Evolutionary conservation across 2,113 vertebrate genomes (phyloP).

Genomic region (Rhinoptilus africanus): DNA sequence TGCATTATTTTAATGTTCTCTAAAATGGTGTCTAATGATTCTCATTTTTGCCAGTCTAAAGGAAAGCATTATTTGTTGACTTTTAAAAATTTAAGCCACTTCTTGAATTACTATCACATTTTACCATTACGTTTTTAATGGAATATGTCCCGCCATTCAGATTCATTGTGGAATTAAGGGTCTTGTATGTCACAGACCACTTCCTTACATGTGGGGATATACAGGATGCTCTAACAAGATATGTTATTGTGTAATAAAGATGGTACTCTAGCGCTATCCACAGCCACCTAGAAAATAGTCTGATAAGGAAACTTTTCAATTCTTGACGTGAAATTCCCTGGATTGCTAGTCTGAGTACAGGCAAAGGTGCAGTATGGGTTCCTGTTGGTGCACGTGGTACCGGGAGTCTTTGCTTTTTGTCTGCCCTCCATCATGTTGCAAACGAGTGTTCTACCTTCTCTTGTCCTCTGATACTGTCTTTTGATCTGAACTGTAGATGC

Average conservation of each 20-base stretch:
- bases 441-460: not conserved
- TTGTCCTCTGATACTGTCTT: not conserved
- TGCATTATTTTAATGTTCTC: slow-evolving; percentile 38
- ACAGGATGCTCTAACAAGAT: not conserved
- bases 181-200: not conserved
- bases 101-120: not conserved
- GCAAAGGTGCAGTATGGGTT: not conserved
- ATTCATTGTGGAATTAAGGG: not conserved
- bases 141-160: not conserved
- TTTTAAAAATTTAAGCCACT: not conserved
- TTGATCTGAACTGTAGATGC: not conserved
- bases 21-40: not conserved
- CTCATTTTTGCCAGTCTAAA: not conserved
- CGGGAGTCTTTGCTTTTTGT: not conserved
- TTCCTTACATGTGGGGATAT: not conserved
- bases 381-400: not conserved
- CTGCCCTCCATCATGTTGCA: not conserved
- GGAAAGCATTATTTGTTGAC: not conserved
- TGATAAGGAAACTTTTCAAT: not conserved
- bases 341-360: not conserved
- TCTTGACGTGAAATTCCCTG: not conserved
- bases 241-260: not conserved
- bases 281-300: not conserved
- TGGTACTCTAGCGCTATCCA: not conserved
- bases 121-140: not conserved